Base-by-base conservation (phyloP, 2,113 vertebrate species). In the Astur gentilis region DNA sequence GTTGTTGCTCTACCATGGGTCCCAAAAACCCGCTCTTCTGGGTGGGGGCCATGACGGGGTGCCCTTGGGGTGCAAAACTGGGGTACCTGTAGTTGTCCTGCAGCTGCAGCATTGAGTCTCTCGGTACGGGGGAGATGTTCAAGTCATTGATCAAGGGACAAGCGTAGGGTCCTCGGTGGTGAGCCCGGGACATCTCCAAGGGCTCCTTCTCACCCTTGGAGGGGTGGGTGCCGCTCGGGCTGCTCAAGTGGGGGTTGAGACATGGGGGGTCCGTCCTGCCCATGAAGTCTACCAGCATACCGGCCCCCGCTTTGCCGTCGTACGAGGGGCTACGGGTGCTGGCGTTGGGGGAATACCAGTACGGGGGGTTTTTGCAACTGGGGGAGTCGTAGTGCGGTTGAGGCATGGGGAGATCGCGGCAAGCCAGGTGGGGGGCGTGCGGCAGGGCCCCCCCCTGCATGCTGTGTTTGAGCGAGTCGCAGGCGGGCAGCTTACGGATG, bases 371-470 rank as follows among this genome's bases (percentile, higher is more conserved):
- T 98, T 99, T 99, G 98, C 99, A 99, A 83, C 99, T 99, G 95
- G 99, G 99, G 81, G 99, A 99, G 96, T 99, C 99, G 23, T 99
- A 99, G 98, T 99, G 99, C 18, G 99, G 97, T 93, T 99, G 99
- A 49, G 99, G 98, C 95, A 98, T 96, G 7, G 98, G 96, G 95
- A 99, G 99, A 94, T 99, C 99, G 73, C 98, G 99, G 98, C 99
- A 99, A 77, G 97, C 90, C 89, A 98, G 96, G 95, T 98, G 98
- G 3, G 97, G 90, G 47, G 97, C 95, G 2, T 98, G 98, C 4
- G 98, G 83, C 89, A 98, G 94, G 73, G 97, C 79, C 14, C 97
- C 96, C 45, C 97, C 98, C 38, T 90, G 97, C 96, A 98, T 89
- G 97, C 98, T 96, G 25, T 98, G 98, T 96, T 99, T 99, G 96